Conservation (phyloP, 2,113 vertebrate species). For the Petromus typicus region DNA sequence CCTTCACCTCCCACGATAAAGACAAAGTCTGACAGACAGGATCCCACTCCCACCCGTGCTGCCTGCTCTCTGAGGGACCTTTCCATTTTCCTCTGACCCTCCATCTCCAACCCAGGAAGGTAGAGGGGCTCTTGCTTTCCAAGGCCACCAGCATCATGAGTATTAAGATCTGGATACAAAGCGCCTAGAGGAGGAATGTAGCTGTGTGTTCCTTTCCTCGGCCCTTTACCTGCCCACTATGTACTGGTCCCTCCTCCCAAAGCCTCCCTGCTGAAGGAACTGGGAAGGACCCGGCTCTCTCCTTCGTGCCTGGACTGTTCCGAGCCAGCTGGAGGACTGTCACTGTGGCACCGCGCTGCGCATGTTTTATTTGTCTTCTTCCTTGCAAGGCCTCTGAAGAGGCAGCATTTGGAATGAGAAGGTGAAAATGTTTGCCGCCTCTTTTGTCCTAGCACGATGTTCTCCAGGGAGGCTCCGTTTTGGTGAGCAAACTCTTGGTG, state of each 20-base stretch:
- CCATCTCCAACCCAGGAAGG: conserved; percentile 17
- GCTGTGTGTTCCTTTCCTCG: background rate
- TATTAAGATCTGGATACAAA: background rate
- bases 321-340: background rate
- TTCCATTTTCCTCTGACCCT: background rate
- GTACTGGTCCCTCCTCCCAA: background rate
- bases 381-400: background rate
- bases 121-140: background rate
- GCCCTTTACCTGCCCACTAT: background rate
- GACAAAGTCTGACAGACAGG: background rate
- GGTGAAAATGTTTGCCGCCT: background rate
- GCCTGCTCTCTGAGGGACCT: background rate
- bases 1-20: background rate
- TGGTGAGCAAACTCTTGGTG: background rate
- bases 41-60: background rate
- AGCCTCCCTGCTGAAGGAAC: background rate
- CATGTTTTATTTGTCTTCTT: background rate
- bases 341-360: background rate
- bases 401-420: background rate
- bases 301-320: background rate
- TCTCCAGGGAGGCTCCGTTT: background rate
- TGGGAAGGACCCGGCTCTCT: background rate
- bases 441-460: background rate
- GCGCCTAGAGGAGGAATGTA: background rate
- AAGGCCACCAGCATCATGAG: background rate